phyloP scores from a whole-genome alignment of 2,797 vertebrate species.

The Neoniphon sammara region DNA sequence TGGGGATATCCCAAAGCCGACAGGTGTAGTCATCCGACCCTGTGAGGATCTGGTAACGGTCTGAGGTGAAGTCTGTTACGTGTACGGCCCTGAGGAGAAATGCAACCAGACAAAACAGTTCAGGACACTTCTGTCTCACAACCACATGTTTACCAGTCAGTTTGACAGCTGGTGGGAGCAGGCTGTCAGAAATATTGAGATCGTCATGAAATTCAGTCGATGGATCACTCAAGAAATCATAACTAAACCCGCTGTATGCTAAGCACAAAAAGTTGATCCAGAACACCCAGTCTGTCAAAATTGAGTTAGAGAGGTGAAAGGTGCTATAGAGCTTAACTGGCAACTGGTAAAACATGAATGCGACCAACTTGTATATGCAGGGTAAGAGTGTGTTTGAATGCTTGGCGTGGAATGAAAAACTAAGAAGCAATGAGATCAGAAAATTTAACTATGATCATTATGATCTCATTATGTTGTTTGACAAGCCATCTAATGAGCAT shows the following conservation, averaged over 20 bases:
- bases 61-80: conserved; percentile 90
- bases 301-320: not conserved
- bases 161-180: conserved; percentile 49
- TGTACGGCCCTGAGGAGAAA: conserved; percentile 88
- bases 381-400: too few species aligned
- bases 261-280: not conserved
- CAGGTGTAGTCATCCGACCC: conserved; percentile 94
- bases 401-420: too few species aligned
- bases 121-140: not conserved
- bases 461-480: too few species aligned
- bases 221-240: conserved; percentile 80
- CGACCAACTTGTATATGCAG: too few species aligned
- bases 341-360: too few species aligned
- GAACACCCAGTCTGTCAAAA: too few species aligned
- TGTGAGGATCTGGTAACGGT: conserved; percentile 90
- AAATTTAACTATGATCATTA: too few species aligned
- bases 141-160: too few species aligned
- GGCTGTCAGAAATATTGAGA: conserved; percentile 68
- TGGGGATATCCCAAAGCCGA: conserved; percentile 94
- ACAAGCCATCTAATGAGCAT: too few species aligned
- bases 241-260: conserved; percentile 40
- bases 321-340: too few species aligned
- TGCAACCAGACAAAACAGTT: not conserved
- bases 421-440: too few species aligned
- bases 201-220: conserved; percentile 73